Evolutionary conservation across 2,797 vertebrate species (phyloP), one percentile per base, ranked within the genome.

Genomic region (Furcifer pardalis): DNA sequence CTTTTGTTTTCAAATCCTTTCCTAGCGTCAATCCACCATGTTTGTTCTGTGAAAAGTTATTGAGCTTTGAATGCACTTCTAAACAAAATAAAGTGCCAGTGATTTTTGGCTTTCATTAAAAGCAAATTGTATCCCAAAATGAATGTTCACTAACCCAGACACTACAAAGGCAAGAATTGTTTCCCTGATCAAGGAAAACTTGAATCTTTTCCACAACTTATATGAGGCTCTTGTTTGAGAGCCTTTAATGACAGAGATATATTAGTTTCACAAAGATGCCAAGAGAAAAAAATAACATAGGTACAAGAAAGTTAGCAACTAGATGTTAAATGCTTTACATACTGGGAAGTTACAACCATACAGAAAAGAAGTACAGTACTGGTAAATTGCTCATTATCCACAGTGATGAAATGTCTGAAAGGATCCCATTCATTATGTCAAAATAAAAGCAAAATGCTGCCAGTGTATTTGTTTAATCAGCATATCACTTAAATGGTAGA

Each of bases 71-170:
- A 77, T 56, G 56, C n/a, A 65, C 40, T 62, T 81, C 5, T 63
- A 84, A 80, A 72, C 6, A 77, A 71, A 74, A 63, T 77, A 71
- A 84, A 49, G 35, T 79, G 69, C 85, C 37, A 79, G 69, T 42
- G 42, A 63, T 81, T 69, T 84, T 86, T 86, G 73, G 73, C 77
- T 86, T 82, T 77, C 65, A 82, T 86, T 81, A 80, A 59, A 77
- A 77, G 42, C 12, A 37, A 71, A 5, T 71, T 72, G 30, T 81
- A 40, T 81, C 65, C 42, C 81, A 81, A 65, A 42, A 10, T 46
- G 52, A 56, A 71, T 71, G 46, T 77, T 71, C 32, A 84, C 62
- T 42, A 30, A 81, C 44, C 65, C 42, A 56, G 56, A 84, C 42
- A 42, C 52, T 63, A 77, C 52, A 81, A 62, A 74, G 10, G n/a